A percentile compares a stretch with the other conserved stretches of the same genome.
Conservation (phyloP, 2,797 vertebrate genomes). For the Hyperoplus immaculatus region DNA sequence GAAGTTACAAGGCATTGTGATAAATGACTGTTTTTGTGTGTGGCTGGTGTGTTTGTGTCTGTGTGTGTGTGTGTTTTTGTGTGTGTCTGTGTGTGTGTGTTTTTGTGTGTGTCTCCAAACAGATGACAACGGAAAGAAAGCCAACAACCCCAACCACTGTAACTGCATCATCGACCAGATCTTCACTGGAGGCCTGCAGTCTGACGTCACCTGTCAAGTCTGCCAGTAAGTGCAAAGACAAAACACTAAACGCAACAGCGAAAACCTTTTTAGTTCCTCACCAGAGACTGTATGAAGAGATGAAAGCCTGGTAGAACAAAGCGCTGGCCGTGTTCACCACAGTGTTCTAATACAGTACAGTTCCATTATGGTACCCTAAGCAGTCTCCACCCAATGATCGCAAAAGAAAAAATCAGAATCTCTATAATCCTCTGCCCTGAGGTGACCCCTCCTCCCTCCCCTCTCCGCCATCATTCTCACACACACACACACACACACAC, state of each 20-base stretch:
- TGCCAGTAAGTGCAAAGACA: conserved; percentile 91
- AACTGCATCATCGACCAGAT: conserved; percentile 99
- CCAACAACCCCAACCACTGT: conserved; percentile 98
- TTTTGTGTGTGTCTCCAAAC: conserved; percentile 78
- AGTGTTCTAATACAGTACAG: neutral
- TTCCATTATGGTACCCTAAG: neutral
- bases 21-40: conserved; percentile 26
- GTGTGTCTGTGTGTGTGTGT: conserved; percentile 49
- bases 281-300: neutral
- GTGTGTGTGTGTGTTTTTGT: conserved; percentile 16
- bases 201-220: conserved; percentile 97
- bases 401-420: conserved; percentile 4
- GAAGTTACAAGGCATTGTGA: conserved; percentile 43
- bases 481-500: conserved; percentile 1
- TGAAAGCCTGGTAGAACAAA: neutral
- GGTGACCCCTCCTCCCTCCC: conserved; percentile 30
- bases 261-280: neutral
- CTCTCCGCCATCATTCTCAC: conserved; percentile 20
- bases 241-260: neutral
- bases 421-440: conserved; percentile 25
- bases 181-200: conserved; percentile 97
- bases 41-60: neutral
- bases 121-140: conserved; percentile 97
- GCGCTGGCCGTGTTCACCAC: neutral
- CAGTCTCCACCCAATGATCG: neutral